phyloP scores from a whole-genome alignment of 2,888 invertebrate species.

The Thera obeliscata region DNA sequence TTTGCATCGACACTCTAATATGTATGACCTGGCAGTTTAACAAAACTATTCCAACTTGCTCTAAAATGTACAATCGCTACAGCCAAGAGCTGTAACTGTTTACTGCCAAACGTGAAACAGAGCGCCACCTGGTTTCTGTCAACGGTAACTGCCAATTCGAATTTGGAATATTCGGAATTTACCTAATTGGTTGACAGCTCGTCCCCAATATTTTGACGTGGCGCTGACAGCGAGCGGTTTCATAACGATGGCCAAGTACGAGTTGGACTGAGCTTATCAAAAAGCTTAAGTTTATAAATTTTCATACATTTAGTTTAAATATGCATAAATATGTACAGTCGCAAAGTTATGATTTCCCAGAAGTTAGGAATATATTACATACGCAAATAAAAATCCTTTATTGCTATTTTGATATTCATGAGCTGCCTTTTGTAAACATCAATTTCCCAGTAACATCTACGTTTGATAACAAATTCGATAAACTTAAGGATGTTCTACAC shows the following conservation, averaged over 20 bases:
- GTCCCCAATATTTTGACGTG: slow-evolving; percentile 60
- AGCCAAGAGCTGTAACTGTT: slow-evolving; percentile 11
- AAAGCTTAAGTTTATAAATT: neutral
- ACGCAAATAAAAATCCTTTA: slow-evolving; percentile 27
- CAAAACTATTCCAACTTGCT: neutral
- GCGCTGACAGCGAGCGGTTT: slow-evolving; percentile 17
- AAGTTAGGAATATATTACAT: slow-evolving; percentile 6
- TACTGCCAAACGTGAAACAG: slow-evolving; percentile 41
- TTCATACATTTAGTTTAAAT: too few relatives aligned
- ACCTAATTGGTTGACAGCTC: slow-evolving; percentile 73
- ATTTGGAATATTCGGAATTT: slow-evolving; percentile 49
- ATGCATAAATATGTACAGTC: too few relatives aligned
- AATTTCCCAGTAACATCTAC: slow-evolving; percentile 24
- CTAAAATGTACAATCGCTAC: slow-evolving; percentile 8
- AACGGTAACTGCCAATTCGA: slow-evolving; percentile 75
- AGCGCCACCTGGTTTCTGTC: slow-evolving; percentile 75
- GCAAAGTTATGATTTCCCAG: neutral
- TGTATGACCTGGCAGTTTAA: neutral
- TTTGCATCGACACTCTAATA: neutral
- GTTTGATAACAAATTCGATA: slow-evolving; percentile 28
- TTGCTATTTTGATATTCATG: slow-evolving; percentile 39
- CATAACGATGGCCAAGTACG: slow-evolving; percentile 24
- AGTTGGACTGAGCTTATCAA: slow-evolving; percentile 3
- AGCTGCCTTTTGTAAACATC: slow-evolving; percentile 34
- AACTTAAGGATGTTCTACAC: neutral